Evolutionary conservation across 2,113 vertebrate genomes (phyloP).

Genomic region (Leptosomus discolor): DNA sequence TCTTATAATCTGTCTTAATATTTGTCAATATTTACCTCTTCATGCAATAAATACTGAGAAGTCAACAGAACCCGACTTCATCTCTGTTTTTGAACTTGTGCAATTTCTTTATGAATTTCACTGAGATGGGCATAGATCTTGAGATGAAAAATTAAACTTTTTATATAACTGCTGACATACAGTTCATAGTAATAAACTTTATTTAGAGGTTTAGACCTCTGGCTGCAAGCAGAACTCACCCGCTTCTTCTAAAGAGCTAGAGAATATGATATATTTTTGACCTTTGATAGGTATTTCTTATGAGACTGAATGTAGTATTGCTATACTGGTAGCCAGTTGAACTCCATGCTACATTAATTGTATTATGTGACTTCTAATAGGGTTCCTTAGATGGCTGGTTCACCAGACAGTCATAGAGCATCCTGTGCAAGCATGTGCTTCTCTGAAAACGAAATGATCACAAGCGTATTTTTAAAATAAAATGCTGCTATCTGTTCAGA

Average conservation of each 20-base stretch:
- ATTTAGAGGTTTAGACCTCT: neutral
- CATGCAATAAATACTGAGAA: neutral
- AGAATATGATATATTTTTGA: neutral
- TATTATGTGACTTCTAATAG: neutral
- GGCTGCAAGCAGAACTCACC: neutral
- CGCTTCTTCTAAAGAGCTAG: neutral
- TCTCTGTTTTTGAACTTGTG: neutral
- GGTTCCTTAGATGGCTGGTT: neutral
- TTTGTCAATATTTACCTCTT: constrained; percentile 57
- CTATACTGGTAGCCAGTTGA: neutral
- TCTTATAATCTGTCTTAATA: constrained; percentile 55
- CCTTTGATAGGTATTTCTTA: neutral
- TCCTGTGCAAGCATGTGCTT: neutral
- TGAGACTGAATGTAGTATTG: neutral
- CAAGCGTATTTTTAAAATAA: neutral
- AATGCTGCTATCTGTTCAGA: neutral
- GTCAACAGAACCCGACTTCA: neutral
- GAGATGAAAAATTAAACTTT: neutral
- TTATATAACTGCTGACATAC: neutral
- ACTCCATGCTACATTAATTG: neutral
- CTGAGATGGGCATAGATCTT: no score
- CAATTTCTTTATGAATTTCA: constrained; percentile 18
- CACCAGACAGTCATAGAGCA: neutral
- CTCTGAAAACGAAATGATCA: neutral
- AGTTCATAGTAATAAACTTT: neutral